Base-by-base conservation (phyloP, 2,888 invertebrate genomes). In the Pterostichus niger region DNA sequence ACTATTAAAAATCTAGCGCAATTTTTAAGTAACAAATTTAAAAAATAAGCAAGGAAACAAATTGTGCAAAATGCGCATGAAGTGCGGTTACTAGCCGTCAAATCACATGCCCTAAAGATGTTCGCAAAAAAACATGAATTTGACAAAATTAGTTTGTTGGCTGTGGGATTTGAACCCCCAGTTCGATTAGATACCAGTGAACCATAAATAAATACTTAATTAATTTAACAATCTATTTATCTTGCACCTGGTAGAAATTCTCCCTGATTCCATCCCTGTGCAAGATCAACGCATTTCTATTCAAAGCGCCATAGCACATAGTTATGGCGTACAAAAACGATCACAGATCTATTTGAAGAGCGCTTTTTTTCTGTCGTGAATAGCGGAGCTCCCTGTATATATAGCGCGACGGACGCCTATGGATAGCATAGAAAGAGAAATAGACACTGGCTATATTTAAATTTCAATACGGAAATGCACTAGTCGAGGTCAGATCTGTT, bases 401-500 rank as follows among this genome's bases (percentile, higher is more conserved):
- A 71, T 71, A 71, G 33, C 13, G 40, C 40, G 40, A 71, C 71
- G 71, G 10, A 71, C 71, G 46, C 44, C 71, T 71, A n/a, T 71
- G 71, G 33, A 7, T 17, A 17, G 15, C 44, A 44, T 33, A 54
- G n/a, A 76, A 76, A 54, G 33, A 77, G 56, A 77, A 77, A 56
- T 56, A 77, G 77, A 77, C 77, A 77, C 56, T 56, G 40, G 54
- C 40, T 77, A 77, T 33, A 77, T 40, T 56, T 77, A 77, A 56
- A 77, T 40, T 56, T 77, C 56, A 40, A 77, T 56, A 33, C 77
- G 77, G 77, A 77, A 77, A 77, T 77, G 77, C 77, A 77, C 40
- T 15, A n/a, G 15, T 17, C 40, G 56, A 56, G 77, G 54, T 40
- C 54, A 44, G 13, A 71, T 44, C 44, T 71, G 71, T 71, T 71